Evolutionary conservation across 2,113 vertebrate genomes (phyloP).

Genomic region (Motacilla tschutschensis): DNA sequence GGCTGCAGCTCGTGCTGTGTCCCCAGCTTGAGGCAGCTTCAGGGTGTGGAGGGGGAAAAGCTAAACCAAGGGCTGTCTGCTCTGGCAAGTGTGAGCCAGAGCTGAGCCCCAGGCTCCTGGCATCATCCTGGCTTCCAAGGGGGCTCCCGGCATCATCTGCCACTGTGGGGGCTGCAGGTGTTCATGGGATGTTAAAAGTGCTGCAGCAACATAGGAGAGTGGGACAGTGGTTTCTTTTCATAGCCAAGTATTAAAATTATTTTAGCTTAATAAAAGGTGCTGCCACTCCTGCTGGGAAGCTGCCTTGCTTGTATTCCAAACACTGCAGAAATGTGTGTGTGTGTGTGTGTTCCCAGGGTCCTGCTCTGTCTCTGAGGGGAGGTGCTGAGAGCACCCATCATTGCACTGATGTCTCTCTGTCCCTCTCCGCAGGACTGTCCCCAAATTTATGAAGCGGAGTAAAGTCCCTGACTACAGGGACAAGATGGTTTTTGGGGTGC

Average conservation of each 20-base stretch:
- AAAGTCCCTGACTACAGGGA: conserved; percentile 82
- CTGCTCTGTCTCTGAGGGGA: not conserved
- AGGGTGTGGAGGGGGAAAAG: not conserved
- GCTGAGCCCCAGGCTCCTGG: not conserved
- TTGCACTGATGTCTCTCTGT: not conserved
- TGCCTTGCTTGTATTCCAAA: not conserved
- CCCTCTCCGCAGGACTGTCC: conserved; percentile 75
- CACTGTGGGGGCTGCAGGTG: not conserved
- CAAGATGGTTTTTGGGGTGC: conserved; percentile 84
- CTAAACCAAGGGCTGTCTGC: not conserved
- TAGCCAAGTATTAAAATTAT: not conserved
- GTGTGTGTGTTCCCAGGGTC: not conserved
- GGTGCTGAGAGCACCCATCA: fast-evolving
- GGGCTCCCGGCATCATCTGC: not conserved
- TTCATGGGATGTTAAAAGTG: not conserved
- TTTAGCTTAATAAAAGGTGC: not conserved
- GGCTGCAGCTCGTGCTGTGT: fast-evolving
- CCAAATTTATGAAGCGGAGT: conserved; percentile 88
- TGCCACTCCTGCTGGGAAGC: not conserved
- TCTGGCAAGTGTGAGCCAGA: not conserved
- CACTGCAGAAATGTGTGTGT: fast-evolving
- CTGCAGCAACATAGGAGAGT: not conserved
- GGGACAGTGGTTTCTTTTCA: not conserved
- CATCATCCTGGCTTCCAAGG: not conserved
- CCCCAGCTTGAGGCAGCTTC: not conserved